Percentiles rank a stretch among this genome's conserved stretches.
phyloP scores from a whole-genome alignment of 2,888 invertebrate genomes.

The Reticulitermes lucifugus region DNA sequence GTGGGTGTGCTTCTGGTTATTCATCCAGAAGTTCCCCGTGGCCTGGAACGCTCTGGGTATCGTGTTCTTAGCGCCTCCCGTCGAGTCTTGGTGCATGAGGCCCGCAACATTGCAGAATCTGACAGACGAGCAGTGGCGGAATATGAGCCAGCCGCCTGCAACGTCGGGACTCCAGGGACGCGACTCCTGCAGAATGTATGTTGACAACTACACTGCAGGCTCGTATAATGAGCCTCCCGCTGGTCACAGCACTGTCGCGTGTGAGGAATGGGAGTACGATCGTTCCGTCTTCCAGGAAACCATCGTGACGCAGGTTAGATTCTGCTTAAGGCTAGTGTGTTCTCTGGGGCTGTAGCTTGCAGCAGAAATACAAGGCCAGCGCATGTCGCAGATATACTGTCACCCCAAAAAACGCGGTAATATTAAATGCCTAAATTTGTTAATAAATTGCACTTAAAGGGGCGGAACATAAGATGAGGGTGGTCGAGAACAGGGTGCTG shows the following conservation, averaged over 20 bases:
- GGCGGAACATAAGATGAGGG: no score
- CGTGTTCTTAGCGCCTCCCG: constrained; percentile 80
- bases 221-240: neutral
- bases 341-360: no score
- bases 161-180: constrained; percentile 45
- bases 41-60: constrained; percentile 86
- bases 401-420: no score
- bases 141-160: constrained; percentile 60
- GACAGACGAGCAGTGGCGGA: constrained; percentile 8
- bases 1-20: constrained; percentile 75
- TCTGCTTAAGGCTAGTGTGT: neutral
- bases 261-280: constrained; percentile 68
- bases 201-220: neutral
- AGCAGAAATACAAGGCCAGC: no score
- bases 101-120: constrained; percentile 57
- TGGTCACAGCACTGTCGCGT: constrained; percentile 56
- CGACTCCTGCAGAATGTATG: constrained; percentile 58
- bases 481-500: no score
- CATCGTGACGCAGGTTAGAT: constrained; percentile 70
- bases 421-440: no score
- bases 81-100: constrained; percentile 67
- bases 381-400: no score
- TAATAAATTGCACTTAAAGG: no score
- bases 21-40: constrained; percentile 80
- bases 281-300: constrained; percentile 76